Conservation (phyloP, 2,888 invertebrate genomes). For the Trissonchulus sp. region DNA sequence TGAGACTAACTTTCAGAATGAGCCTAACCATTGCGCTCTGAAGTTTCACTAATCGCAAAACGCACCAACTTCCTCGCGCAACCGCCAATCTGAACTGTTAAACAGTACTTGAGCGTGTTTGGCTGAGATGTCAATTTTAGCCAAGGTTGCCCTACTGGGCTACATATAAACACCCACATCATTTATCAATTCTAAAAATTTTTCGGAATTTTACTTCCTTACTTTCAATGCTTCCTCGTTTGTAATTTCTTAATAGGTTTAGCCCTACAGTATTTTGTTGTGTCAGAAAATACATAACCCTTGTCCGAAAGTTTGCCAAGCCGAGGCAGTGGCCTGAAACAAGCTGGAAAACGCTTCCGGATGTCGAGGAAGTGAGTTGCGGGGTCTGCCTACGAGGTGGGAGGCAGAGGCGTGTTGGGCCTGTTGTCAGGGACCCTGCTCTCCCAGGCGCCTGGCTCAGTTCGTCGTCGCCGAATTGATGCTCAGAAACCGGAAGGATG, state of each 20-base stretch:
- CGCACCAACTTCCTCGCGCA: no score
- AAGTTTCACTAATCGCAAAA: no score
- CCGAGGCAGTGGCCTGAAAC: slow-evolving; percentile 54
- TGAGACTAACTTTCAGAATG: slow-evolving; percentile 62
- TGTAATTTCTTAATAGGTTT: not conserved
- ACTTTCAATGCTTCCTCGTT: no score
- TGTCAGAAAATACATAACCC: slow-evolving; percentile 62
- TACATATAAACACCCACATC: no score
- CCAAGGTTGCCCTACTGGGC: no score
- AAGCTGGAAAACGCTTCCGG: slow-evolving; percentile 76
- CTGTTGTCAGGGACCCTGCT: slow-evolving; percentile 65
- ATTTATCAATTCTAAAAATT: no score
- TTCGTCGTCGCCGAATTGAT: slow-evolving; percentile 71
- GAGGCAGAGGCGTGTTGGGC: not conserved
- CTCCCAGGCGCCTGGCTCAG: slow-evolving; percentile 64
- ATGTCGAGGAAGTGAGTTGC: slow-evolving; percentile 72
- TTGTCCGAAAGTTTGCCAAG: slow-evolving; percentile 54
- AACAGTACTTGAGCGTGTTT: no score
- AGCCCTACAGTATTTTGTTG: not conserved
- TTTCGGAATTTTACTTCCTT: no score
- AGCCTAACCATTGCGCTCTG: no score
- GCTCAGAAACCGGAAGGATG: slow-evolving; percentile 71
- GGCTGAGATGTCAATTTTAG: no score
- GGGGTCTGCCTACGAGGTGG: no score
- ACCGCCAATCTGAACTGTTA: no score